These are phyloP conservation scores for Oceanites oceanicus DNA, from an alignment of 2,113 vertebrate genomes.

Conservation along the genomic window DNA sequence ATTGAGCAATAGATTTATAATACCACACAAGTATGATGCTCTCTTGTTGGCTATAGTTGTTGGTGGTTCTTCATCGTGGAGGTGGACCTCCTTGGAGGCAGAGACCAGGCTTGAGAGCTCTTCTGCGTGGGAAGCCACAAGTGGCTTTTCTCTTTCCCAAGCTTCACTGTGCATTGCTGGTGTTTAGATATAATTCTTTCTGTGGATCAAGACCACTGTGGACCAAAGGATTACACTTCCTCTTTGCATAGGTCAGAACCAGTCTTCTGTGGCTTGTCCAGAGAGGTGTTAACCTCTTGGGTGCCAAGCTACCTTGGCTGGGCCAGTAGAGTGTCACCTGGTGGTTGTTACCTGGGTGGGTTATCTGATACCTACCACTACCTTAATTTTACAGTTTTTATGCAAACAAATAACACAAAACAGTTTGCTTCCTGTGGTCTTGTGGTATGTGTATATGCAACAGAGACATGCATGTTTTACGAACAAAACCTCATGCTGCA, in stretches of 20 bases:
- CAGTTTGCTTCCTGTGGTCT: neutral
- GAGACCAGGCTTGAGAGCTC: neutral
- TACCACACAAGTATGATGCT: neutral
- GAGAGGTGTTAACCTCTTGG: neutral
- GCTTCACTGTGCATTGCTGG: neutral
- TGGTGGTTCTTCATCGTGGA: neutral
- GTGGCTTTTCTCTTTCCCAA: neutral
- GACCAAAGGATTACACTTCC: neutral
- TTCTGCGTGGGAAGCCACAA: neutral
- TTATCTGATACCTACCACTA: neutral
- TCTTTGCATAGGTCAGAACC: neutral
- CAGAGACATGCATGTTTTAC: rapidly evolving
- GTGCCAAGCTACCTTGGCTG: neutral
- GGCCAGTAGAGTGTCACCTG: neutral
- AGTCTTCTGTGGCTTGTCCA: neutral
- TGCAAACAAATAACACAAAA: neutral
- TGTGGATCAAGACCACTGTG: neutral
- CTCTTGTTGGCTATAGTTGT: neutral
- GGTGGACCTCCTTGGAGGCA: neutral
- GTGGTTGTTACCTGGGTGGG: neutral
- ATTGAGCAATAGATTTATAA: neutral
- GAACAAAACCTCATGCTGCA: neutral
- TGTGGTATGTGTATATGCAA: no score
- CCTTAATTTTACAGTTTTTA: neutral
- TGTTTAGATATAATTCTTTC: neutral